phyloP scores from a whole-genome alignment of 2,797 vertebrate species.

The Girardinus metallicus region DNA sequence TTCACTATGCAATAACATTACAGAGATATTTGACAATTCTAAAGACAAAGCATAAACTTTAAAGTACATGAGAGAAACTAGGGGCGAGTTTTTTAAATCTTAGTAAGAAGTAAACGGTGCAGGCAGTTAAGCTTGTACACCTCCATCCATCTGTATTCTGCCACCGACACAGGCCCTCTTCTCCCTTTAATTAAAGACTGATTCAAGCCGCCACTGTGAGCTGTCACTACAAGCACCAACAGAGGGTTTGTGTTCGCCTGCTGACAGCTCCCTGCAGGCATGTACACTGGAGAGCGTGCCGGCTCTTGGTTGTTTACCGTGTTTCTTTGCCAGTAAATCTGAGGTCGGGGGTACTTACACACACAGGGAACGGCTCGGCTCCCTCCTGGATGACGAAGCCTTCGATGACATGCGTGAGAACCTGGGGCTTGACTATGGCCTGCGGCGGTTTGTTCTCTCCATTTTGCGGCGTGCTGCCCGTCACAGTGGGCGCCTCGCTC shows the following conservation, averaged over 20 bases:
- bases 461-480: slow-evolving; percentile 88
- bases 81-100: slow-evolving; percentile 2
- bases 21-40: slow-evolving; percentile 6
- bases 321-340: slow-evolving; percentile 21
- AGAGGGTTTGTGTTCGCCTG: slow-evolving; percentile 44
- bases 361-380: slow-evolving; percentile 95
- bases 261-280: slow-evolving; percentile 64
- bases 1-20: background rate
- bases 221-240: slow-evolving; percentile 42
- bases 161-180: slow-evolving; percentile 17
- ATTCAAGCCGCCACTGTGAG: slow-evolving; percentile 48
- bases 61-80: slow-evolving; percentile 14
- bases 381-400: slow-evolving; percentile 99
- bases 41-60: background rate
- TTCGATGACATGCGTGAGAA: slow-evolving; percentile 98
- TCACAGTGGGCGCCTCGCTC: slow-evolving; percentile 85
- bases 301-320: slow-evolving; percentile 47
- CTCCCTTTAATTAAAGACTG: slow-evolving; percentile 52
- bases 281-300: slow-evolving; percentile 34
- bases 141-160: slow-evolving; percentile 31
- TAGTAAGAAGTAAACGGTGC: background rate
- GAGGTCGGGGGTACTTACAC: slow-evolving; percentile 67
- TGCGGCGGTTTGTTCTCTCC: slow-evolving; percentile 96
- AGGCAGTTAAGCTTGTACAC: slow-evolving; percentile 25
- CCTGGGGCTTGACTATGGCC: slow-evolving; percentile 97